Evolutionary conservation across 1,140 invertebrate species (phyloP), one percentile per base, ranked within the genome.

Genomic region (Hycleus phaleratus): DNA sequence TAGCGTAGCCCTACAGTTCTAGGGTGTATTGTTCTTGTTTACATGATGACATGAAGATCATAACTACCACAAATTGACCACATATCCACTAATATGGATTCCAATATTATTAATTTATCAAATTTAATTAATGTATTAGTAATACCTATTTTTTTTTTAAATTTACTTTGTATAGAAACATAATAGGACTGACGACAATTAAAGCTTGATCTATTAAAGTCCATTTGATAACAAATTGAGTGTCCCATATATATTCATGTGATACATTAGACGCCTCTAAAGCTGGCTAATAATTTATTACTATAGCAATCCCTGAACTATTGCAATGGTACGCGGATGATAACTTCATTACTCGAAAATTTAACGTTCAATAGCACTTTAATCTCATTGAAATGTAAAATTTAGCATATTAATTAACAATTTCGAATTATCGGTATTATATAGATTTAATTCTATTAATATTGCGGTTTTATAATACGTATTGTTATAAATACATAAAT

Each of bases 191-290:
- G 69, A 63, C 64, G 66, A 70, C 68, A 70, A 66, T 52, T 59
- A 63, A 65, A 70, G 63, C 68, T 53, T 71, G 69, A 68, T 71
- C 60, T 69, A 68, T 67, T 63, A 63, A 59, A 60, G 53, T 58
- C 56, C 59, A 62, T 62, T 56, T 56, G 50, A 61, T 58, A 67
- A 62, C 62, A 68, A 69, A 70, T 69, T 64, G 66, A 64, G 61
- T 62, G 49, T 12, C 54, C 59, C 60, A 26, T 44, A 53, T 38
- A 55, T 55, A 55, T 55, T 46, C 44, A 46, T 47, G 45, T 12
- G 12, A 46, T 39, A 26, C 47, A 47, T 55, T 55, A 46, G 26
- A 55, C 12, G 40, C 5, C 8, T 53, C 24, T 53, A 45, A 25
- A 52, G 18, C 49, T 11, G 38, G 10, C 9, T 42, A 42, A 40